phyloP scores from a whole-genome alignment of 2,113 vertebrate genomes.

The Lanius ludovicianus region DNA sequence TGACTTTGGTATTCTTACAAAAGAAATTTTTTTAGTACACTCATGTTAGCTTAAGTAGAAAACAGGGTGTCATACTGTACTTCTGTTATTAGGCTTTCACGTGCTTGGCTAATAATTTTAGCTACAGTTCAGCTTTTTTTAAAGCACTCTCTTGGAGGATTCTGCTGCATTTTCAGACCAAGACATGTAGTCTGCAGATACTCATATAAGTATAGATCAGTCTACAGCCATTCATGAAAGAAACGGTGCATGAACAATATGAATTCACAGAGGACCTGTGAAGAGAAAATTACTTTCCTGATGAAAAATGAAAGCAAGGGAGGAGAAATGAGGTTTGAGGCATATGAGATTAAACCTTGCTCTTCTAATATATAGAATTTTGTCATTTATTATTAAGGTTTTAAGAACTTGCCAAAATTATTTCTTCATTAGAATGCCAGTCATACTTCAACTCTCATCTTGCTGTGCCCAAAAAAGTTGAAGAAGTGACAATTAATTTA shows the following conservation, averaged over 20 bases:
- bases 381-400: not conserved
- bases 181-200: not conserved
- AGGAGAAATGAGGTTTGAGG: not conserved
- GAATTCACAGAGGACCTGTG: constrained; percentile 32
- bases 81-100: not conserved
- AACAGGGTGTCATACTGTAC: not conserved
- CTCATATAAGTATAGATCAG: not conserved
- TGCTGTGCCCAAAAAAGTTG: not conserved
- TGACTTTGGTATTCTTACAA: not conserved
- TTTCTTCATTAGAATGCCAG: not conserved
- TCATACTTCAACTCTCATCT: not conserved
- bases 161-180: not conserved
- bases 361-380: not conserved
- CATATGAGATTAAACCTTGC: not conserved
- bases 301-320: constrained; percentile 3
- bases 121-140: not conserved
- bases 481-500: not conserved
- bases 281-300: constrained; percentile 25
- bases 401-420: not conserved
- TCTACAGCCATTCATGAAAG: not conserved
- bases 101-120: not conserved
- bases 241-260: constrained; percentile 36
- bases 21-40: not conserved
- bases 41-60: not conserved
- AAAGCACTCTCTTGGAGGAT: not conserved